Evolutionary conservation across 2,888 invertebrate genomes (phyloP), one percentile per base, ranked within the genome.

Genomic region (Phortica okadai): DNA sequence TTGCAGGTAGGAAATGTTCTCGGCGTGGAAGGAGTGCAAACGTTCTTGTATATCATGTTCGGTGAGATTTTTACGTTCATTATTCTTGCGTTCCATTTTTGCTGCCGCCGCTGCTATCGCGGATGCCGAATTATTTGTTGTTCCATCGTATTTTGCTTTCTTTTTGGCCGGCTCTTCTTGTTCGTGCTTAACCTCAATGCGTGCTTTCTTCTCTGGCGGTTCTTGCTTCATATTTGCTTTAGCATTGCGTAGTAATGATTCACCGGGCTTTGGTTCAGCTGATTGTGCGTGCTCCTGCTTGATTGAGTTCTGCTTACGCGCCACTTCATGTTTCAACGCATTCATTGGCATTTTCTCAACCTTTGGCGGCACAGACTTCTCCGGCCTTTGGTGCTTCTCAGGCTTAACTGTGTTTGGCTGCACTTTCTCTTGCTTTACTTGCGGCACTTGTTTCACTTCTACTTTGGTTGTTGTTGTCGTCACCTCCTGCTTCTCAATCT

Each of bases 1-100:
- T 82, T 93, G 93, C 66, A 94, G 88, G 82, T 93, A 93, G 79
- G 92, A 92, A 79, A 94, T 94, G 86, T 94, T 94, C 84, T 93
- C 94, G 1, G 93, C 94, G 86, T 94, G 94, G 88, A 94, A 94
- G 54, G 93, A 93, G 82, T 93, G 93, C 79, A 94, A 92, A 81
- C 93, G 93, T 83, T 94, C 93, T 84, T 94, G 94, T 75, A 94
- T 93, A 82, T 94, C 94, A 81, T 94, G 93, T 83, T 94, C 91
- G n/a, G 90, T 89, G 1, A 90, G 84, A 66, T 86, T 89, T 77
- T 90, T 89, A 45, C 25, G 62, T 45, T 21, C 59, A 21, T 3
- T 16, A n/a, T 59, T n/a, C 42, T 41, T 62, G 58, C 66, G 62
- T 42, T 10, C 56, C 45, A 14, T n/a, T 76, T 54, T n/a, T 21